phyloP scores from a whole-genome alignment of 1,140 invertebrate species.

The Amphibalanus amphitrite region DNA sequence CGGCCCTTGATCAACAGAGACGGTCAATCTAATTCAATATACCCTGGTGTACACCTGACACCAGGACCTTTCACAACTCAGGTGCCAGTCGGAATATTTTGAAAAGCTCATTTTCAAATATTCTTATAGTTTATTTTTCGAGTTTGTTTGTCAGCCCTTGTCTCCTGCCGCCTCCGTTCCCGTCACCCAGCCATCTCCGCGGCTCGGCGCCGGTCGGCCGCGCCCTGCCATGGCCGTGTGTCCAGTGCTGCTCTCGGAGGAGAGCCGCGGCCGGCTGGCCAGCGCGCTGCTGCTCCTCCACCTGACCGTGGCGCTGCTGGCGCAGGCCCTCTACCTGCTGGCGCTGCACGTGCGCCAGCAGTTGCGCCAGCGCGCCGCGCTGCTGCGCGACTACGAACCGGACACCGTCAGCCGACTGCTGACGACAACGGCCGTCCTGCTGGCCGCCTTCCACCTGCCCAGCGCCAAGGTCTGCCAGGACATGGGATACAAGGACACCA shows the following conservation, averaged over 20 bases:
- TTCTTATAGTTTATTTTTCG: no score
- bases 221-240: not conserved
- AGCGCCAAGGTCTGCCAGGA: not conserved
- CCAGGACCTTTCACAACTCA: no score
- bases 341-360: not conserved
- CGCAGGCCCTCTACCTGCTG: not conserved
- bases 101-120: no score
- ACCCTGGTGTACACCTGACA: no score
- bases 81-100: no score
- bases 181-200: no score
- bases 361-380: not conserved
- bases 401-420: not conserved
- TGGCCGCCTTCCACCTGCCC: not conserved
- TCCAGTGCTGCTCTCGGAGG: not conserved
- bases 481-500: not conserved
- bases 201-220: no score
- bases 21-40: no score
- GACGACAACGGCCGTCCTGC: not conserved
- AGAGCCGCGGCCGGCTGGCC: not conserved
- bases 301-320: not conserved
- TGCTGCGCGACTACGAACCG: not conserved
- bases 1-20: no score
- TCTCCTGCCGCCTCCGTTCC: no score
- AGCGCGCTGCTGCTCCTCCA: not conserved
- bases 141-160: no score